Base-by-base conservation (phyloP, 1,140 invertebrate genomes). In the Eciton burchellii region DNA sequence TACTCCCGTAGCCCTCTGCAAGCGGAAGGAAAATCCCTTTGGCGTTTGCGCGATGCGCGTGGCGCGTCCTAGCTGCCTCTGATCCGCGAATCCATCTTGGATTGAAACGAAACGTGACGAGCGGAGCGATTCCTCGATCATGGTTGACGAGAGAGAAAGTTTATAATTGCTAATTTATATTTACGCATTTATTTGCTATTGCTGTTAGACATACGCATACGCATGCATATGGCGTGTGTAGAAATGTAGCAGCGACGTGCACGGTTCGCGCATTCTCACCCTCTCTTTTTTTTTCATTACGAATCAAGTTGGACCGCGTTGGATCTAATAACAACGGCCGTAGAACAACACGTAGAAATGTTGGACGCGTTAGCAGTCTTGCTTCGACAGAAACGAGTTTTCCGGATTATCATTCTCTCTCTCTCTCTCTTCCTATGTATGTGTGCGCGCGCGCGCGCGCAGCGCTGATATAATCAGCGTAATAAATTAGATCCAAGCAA, bases 401-500 rank as follows among this genome's bases (percentile, higher is more conserved):
- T 35, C 74, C 29, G 74, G 63, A 56, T 79, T 79, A 79, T 79
- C 74, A 21, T n/a, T n/a, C n/a, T n/a, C n/a, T n/a, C n/a, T n/a
- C n/a, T n/a, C n/a, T n/a, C n/a, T n/a, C n/a, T n/a, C n/a, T n/a
- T n/a, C n/a, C n/a, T n/a, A n/a, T n/a, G n/a, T n/a, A n/a, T n/a
- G n/a, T n/a, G n/a, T n/a, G n/a, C n/a, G 74, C 62, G 6, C 16
- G 52, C 14, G 74, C n/a, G 62, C 74, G 41, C 49, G 63, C n/a
- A n/a, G n/a, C n/a, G n/a, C n/a, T 79, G 63, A 79, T 79, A 79
- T 68, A 79, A 79, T 79, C 74, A 79, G 68, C 74, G 74, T 79
- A 79, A 79, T 79, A 79, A 79, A 79, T 79, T 79, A 79, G 63
- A 79, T 79, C 74, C 62, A 56, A 21, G 49, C 74, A 79, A 79